These are phyloP conservation scores for Micoletzkya japonica DNA, from an alignment of 2,888 invertebrate species.

Conservation along the genomic window DNA sequence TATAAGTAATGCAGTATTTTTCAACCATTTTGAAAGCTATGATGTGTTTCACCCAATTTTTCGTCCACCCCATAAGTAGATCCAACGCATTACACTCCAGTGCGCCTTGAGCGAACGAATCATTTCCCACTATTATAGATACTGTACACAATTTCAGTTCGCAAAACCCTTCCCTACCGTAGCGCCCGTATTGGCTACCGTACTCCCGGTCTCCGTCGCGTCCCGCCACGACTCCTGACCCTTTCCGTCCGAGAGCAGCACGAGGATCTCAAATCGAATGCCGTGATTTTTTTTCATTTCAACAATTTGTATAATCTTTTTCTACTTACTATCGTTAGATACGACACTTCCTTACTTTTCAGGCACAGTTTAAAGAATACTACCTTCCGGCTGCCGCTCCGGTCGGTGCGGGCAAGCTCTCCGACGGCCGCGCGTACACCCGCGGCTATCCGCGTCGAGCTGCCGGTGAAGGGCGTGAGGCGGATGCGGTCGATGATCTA, in stretches of 20 bases:
- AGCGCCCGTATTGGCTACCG: neutral
- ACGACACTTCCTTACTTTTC: neutral
- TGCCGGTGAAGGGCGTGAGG: slow-evolving; percentile 46
- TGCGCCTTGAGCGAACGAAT: slow-evolving; percentile 39
- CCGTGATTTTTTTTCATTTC: neutral
- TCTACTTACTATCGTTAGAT: neutral
- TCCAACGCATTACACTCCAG: no score
- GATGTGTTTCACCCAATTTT: no score
- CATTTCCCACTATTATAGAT: no score
- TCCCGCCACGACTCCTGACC: slow-evolving; percentile 48
- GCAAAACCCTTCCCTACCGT: no score
- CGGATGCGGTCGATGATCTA: slow-evolving; percentile 37
- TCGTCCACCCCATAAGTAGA: no score
- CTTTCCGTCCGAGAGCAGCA: slow-evolving; percentile 52
- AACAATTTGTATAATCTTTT: neutral
- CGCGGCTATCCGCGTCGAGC: slow-evolving; percentile 47
- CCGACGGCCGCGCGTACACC: slow-evolving; percentile 37
- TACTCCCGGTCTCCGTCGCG: slow-evolving; percentile 28
- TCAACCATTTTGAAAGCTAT: no score
- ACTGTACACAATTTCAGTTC: no score
- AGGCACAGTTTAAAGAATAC: neutral
- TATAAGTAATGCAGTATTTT: no score
- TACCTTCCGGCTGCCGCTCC: no score
- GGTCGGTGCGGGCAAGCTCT: slow-evolving; percentile 13
- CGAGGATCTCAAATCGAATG: slow-evolving; percentile 35